Conservation (phyloP, 2,888 invertebrate species). For the Drosophila cracens region DNA sequence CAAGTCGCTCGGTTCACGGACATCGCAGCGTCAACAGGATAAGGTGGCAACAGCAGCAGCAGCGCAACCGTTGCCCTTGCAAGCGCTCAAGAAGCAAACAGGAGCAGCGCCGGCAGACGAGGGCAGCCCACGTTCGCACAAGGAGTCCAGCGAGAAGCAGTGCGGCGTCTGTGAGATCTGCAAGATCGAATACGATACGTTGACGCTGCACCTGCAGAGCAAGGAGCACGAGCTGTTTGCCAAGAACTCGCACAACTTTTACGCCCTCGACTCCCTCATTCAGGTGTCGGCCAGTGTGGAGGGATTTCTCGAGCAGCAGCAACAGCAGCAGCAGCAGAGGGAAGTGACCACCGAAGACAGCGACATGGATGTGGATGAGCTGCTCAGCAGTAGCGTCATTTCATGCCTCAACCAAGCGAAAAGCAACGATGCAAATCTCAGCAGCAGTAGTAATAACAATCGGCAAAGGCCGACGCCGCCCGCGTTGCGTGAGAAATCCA, state of each 20-base stretch:
- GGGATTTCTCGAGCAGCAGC: slow-evolving; percentile 88
- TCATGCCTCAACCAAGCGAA: slow-evolving; percentile 21
- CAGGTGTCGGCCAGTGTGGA: slow-evolving; percentile 88
- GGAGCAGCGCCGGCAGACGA: slow-evolving; percentile 36
- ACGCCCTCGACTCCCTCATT: slow-evolving; percentile 90
- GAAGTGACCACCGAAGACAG: slow-evolving; percentile 12
- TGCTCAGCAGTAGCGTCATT: slow-evolving; percentile 56
- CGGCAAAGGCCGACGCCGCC: slow-evolving; percentile 75
- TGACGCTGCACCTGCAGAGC: slow-evolving; percentile 90
- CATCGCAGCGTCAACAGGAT: slow-evolving; percentile 75
- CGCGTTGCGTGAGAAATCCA: slow-evolving; percentile 79
- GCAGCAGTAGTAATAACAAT: slow-evolving; percentile 71
- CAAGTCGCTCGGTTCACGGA: slow-evolving; percentile 81
- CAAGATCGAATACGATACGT: slow-evolving; percentile 89
- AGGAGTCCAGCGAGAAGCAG: slow-evolving; percentile 84
- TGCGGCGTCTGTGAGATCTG: slow-evolving; percentile 93
- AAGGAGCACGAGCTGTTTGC: slow-evolving; percentile 91
- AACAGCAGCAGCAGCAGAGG: slow-evolving; percentile 82
- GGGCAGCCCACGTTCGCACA: slow-evolving; percentile 55
- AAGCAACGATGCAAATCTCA: slow-evolving; percentile 45
- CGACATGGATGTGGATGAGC: slow-evolving; percentile 81
- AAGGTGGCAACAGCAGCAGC: slow-evolving; percentile 33
- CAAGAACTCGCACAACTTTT: slow-evolving; percentile 90
- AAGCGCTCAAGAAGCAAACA: slow-evolving; percentile 48
- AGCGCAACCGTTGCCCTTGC: slow-evolving; percentile 21